These are phyloP conservation scores for Sebastes vulpes DNA, from an alignment of 2,797 vertebrate species.

Conservation along the genomic window DNA sequence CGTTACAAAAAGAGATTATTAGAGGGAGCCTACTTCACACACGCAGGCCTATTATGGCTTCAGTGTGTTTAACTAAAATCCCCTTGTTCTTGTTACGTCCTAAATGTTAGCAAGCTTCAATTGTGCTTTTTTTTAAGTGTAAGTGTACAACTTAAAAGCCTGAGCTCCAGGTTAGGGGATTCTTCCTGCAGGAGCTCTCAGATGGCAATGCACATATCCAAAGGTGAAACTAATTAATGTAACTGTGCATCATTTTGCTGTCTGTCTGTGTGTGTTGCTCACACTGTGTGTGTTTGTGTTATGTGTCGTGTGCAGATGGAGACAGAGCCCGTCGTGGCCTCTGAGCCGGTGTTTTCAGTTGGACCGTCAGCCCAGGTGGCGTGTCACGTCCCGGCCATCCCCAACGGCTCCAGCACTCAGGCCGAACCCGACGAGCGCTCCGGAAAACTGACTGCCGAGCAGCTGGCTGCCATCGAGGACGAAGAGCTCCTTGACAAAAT, in stretches of 20 bases:
- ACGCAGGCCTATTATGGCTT: slow-evolving; percentile 47
- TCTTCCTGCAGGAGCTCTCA: not conserved
- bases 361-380: slow-evolving; percentile 56
- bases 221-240: not conserved
- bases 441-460: slow-evolving; percentile 85
- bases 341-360: slow-evolving; percentile 76
- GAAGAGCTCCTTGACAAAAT: slow-evolving; percentile 96
- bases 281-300: not conserved
- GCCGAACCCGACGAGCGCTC: slow-evolving; percentile 67
- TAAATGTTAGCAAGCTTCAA: slow-evolving; percentile 52
- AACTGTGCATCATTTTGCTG: not conserved
- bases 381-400: slow-evolving; percentile 67
- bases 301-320: slow-evolving; percentile 86
- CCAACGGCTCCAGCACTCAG: slow-evolving; percentile 84
- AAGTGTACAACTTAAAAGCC: not conserved
- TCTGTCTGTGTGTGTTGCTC: not conserved
- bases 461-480: slow-evolving; percentile 92
- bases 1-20: slow-evolving; percentile 37
- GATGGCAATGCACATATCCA: not conserved
- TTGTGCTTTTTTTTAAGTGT: not conserved
- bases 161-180: not conserved
- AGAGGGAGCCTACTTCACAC: slow-evolving; percentile 17
- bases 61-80: slow-evolving; percentile 43
- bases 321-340: slow-evolving; percentile 75
- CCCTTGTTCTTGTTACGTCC: slow-evolving; percentile 42